Evolutionary conservation across 2,113 vertebrate species (phyloP).

Genomic region (Tupaia chinensis): DNA sequence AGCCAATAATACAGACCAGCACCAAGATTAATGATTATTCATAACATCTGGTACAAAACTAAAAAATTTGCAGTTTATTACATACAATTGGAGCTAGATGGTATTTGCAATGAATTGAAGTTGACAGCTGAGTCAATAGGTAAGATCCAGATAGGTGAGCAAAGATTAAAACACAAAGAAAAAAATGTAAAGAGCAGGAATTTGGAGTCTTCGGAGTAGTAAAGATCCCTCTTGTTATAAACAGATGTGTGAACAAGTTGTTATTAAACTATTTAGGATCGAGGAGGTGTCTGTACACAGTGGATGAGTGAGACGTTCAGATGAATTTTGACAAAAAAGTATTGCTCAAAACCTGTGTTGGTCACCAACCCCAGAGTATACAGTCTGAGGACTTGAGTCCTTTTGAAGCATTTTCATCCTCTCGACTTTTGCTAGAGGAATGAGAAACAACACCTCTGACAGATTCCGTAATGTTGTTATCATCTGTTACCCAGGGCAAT

Average conservation of each 20-base stretch:
- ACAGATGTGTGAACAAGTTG: background rate
- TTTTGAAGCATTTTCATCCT: background rate
- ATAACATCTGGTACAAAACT: background rate
- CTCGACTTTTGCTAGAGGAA: background rate
- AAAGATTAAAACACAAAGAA: background rate
- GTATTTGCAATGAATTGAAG: background rate
- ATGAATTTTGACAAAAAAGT: background rate
- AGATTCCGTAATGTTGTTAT: background rate
- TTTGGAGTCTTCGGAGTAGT: background rate
- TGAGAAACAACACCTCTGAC: background rate
- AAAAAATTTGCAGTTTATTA: background rate
- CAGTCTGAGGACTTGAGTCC: background rate
- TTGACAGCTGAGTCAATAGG: background rate
- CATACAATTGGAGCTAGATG: background rate
- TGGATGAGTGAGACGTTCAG: background rate
- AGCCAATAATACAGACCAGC: background rate
- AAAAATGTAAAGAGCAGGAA: slow-evolving; percentile 2
- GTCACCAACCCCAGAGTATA: background rate
- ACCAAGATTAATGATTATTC: background rate
- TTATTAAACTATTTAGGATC: background rate
- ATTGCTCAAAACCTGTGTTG: background rate
- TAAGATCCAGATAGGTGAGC: background rate
- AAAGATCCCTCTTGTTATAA: background rate
- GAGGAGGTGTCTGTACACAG: background rate
- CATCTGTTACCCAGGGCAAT: background rate